Evolutionary conservation across 2,888 invertebrate genomes (phyloP), one percentile per base, ranked within the genome.

Genomic region (Drosophila paucipuncta): DNA sequence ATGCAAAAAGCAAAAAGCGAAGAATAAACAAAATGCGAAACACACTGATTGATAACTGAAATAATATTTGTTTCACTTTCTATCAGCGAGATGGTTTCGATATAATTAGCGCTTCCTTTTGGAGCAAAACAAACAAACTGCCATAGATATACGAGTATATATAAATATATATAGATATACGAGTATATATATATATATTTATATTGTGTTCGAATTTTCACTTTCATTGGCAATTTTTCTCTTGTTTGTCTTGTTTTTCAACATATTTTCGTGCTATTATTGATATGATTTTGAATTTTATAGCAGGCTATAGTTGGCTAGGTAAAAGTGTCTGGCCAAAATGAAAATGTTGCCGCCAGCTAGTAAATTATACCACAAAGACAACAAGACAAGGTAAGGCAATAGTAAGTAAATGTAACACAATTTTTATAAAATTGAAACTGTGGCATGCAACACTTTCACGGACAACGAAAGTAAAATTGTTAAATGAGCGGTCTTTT

Each of bases 31-130:
- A 52, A 52, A 72, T 58, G 53, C 62, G 49, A 35, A 49, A n/a
- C 37, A 30, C 49, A 55, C 41, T 70, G 73, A 86, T 87, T 78
- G 78, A 89, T 82, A 70, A 58, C 39, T 68, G 0, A 50, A 67
- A 68, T 62, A n/a, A 58, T 70, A 73, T 73, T 75, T 75, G 76
- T 75, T 85, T 87, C 76, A 82, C 89, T 86, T 86, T 86, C 85
- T 76, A 76, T 67, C 58, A 61, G 50, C 52, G 47, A 65, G 64
- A 65, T 72, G 22, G 62, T 63, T 83, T 76, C 62, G 73, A 76
- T 81, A 78, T 63, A 88, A 88, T 87, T 88, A 80, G 72, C 90
- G 83, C 88, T 89, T 89, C 89, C 85, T 89, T 84, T 83, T 64
- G 39, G 30, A 68, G 67, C 57, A 72, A 66, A 72, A 65, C 58